A percentile compares a stretch with the other conserved stretches of the same genome.
Evolutionary conservation across 2,888 invertebrate genomes (phyloP).

Genomic region (Cephus pygmeus): DNA sequence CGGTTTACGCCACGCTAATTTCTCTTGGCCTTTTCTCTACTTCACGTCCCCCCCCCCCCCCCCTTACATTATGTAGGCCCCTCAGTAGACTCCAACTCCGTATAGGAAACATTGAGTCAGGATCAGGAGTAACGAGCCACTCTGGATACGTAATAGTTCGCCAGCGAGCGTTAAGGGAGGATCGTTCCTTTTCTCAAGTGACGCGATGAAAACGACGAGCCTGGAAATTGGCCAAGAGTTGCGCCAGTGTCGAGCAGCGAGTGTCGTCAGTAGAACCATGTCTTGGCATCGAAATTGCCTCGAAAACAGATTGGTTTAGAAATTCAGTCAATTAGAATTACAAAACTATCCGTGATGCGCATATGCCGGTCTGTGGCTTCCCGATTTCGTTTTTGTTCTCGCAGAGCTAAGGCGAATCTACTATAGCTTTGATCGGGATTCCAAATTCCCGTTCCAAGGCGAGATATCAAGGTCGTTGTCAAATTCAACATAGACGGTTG

Average conservation of each 20-base stretch:
- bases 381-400: conserved; percentile 34
- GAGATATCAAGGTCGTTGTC: neutral
- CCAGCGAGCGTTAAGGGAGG: neutral
- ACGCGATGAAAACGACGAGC: neutral
- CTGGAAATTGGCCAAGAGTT: conserved; percentile 38
- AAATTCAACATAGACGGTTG: neutral
- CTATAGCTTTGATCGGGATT: neutral
- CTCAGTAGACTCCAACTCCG: neutral
- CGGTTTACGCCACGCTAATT: neutral
- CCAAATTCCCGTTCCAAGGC: neutral
- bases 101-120: neutral
- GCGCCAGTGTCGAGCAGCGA: conserved; percentile 29
- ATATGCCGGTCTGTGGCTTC: conserved; percentile 28
- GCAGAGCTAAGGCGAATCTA: neutral
- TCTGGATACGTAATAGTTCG: neutral
- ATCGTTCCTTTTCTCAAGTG: neutral
- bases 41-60: neutral
- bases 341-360: conserved; percentile 53
- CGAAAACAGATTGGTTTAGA: conserved; percentile 45
- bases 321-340: conserved; percentile 54
- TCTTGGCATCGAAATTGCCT: conserved; percentile 31
- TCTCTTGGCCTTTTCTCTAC: neutral
- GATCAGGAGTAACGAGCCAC: neutral
- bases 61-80: neutral
- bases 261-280: conserved; percentile 16